These are phyloP conservation scores for Enteromius unitaeniatus DNA, from an alignment of 2,797 vertebrate genomes.

Conservation along the genomic window DNA sequence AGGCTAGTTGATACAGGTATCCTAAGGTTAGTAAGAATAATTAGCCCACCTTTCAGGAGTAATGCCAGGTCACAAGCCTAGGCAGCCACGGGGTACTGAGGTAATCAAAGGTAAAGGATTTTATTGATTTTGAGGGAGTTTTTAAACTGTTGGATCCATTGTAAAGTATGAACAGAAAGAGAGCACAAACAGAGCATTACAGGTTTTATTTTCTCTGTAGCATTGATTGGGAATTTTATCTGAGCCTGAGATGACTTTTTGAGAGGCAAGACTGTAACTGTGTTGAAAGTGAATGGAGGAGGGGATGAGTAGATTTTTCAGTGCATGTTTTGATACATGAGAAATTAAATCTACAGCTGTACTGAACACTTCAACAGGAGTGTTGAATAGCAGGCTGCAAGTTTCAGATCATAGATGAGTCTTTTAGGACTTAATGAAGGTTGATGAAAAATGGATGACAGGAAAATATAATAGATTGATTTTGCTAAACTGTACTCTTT, in stretches of 20 bases:
- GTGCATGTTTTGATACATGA: neutral
- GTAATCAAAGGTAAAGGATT: neutral
- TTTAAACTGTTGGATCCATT: neutral
- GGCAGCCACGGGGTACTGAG: neutral
- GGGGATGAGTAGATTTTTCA: neutral
- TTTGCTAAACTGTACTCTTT: neutral
- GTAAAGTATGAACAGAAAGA: neutral
- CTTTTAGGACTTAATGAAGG: neutral
- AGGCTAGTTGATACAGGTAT: slow-evolving; percentile 18
- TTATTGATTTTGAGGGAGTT: neutral
- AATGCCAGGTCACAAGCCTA: slow-evolving; percentile 6
- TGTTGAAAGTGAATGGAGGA: slow-evolving; percentile 1
- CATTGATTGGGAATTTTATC: neutral
- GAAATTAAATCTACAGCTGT: neutral
- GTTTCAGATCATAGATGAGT: neutral
- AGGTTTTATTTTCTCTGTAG: neutral
- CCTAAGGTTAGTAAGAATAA: neutral
- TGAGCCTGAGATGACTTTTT: slow-evolving; percentile 48
- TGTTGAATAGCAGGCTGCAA: neutral
- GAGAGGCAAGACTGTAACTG: neutral
- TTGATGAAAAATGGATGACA: neutral
- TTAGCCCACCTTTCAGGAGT: slow-evolving; percentile 5
- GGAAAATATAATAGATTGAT: neutral
- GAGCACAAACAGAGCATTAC: neutral
- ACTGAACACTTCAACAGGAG: neutral